Conservation (phyloP, 2,888 invertebrate species). For the Osmoderma eremita region DNA sequence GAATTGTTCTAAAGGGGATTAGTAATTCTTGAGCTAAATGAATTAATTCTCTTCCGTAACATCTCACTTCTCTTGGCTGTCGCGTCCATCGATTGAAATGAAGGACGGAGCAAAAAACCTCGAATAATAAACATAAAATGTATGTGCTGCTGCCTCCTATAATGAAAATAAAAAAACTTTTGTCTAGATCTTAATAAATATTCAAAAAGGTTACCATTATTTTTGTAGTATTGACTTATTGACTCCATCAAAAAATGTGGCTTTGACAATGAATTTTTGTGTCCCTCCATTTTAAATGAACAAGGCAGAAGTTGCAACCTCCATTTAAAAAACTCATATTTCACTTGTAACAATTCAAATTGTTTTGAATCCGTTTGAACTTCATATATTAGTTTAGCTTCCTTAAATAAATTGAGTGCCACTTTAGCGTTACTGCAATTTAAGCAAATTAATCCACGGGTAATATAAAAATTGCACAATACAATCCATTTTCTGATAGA, state of each 20-base stretch:
- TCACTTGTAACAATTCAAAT: slow-evolving; percentile 37
- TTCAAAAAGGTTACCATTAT: slow-evolving; percentile 29
- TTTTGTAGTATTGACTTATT: slow-evolving; percentile 35
- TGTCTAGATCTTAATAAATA: no score
- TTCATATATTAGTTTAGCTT: slow-evolving; percentile 46
- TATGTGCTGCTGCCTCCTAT: slow-evolving; percentile 4
- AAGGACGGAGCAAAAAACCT: slow-evolving; percentile 51
- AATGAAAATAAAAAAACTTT: background rate
- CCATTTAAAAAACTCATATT: slow-evolving; percentile 46
- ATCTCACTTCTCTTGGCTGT: slow-evolving; percentile 54
- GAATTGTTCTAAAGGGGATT: slow-evolving; percentile 54
- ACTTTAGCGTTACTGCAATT: slow-evolving; percentile 36
- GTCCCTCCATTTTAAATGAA: slow-evolving; percentile 47
- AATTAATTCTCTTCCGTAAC: slow-evolving; percentile 51
- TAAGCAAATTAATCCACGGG: slow-evolving; percentile 45
- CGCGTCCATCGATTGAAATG: slow-evolving; percentile 51
- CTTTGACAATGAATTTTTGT: slow-evolving; percentile 31
- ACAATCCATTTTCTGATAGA: slow-evolving; percentile 24
- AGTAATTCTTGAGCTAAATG: slow-evolving; percentile 55
- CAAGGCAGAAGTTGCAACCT: slow-evolving; percentile 48
- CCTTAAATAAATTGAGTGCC: slow-evolving; percentile 49
- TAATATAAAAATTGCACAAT: slow-evolving; percentile 44
- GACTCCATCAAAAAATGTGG: slow-evolving; percentile 21
- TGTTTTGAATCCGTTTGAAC: slow-evolving; percentile 29
- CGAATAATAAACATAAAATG: slow-evolving; percentile 45